These are phyloP conservation scores for Phorcus lineatus DNA, from an alignment of 2,888 invertebrate genomes.

Conservation along the genomic window DNA sequence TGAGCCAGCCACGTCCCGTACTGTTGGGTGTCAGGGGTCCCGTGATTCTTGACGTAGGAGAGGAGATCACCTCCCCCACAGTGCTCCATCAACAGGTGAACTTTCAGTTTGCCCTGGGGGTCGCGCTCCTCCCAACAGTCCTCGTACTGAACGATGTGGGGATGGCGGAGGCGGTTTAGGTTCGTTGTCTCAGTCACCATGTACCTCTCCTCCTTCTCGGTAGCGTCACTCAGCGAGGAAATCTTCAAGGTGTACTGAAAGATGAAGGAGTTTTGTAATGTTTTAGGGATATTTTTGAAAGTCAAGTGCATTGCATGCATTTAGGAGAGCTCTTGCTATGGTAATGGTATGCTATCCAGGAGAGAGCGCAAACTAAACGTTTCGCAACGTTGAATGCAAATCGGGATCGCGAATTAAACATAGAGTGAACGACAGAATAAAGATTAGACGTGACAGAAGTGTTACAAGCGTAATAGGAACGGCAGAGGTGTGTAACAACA, in stretches of 20 bases:
- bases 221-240: conserved; percentile 68
- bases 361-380: too few relatives aligned
- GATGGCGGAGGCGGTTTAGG: conserved; percentile 51
- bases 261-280: not conserved
- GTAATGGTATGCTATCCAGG: too few relatives aligned
- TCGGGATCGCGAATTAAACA: too few relatives aligned
- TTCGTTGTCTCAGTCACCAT: conserved; percentile 73
- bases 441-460: too few relatives aligned
- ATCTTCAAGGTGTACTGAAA: conserved; percentile 74
- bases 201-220: conserved; percentile 66
- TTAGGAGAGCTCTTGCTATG: too few relatives aligned
- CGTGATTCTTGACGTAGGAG: conserved; percentile 64
- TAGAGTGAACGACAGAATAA: too few relatives aligned
- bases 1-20: conserved; percentile 75
- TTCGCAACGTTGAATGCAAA: too few relatives aligned
- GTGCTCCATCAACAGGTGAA: conserved; percentile 76
- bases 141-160: conserved; percentile 48
- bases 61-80: conserved; percentile 76
- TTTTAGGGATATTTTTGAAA: too few relatives aligned
- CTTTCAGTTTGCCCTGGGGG: conserved; percentile 33
- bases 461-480: too few relatives aligned
- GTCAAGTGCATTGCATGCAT: too few relatives aligned
- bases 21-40: conserved; percentile 72
- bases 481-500: too few relatives aligned
- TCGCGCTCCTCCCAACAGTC: conserved; percentile 61